phyloP scores from a whole-genome alignment of 2,113 vertebrate species.

The Electrona antarctica region DNA sequence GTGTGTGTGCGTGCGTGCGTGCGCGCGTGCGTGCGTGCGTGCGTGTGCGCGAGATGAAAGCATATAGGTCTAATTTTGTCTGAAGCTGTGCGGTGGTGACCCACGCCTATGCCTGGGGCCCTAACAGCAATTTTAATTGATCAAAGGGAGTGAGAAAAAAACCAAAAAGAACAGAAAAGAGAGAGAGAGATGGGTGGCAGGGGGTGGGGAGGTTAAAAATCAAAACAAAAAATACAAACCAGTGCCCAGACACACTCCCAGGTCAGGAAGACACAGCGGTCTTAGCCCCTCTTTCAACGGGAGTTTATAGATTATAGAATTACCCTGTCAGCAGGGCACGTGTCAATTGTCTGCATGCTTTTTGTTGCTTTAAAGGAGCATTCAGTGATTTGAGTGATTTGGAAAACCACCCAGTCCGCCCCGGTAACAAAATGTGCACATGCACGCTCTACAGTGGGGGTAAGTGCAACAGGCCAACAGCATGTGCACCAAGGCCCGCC shows the following conservation, averaged over 20 bases:
- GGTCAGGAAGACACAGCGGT: constrained; percentile 4
- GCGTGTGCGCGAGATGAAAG: not conserved
- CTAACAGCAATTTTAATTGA: constrained; percentile 50
- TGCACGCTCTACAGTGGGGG: too few species aligned
- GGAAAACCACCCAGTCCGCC: too few species aligned
- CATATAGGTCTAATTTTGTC: constrained; percentile 37
- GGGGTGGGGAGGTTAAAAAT: constrained; percentile 3
- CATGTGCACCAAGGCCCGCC: too few species aligned
- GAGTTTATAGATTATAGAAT: constrained; percentile 6
- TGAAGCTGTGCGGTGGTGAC: constrained; percentile 14
- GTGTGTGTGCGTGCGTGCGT: not conserved
- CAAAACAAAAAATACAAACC: constrained; percentile 31
- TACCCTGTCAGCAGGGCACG: not conserved
- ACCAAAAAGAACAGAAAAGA: constrained; percentile 1
- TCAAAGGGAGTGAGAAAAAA: constrained; percentile 40
- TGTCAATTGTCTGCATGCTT: not conserved
- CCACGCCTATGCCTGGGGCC: constrained; percentile 9
- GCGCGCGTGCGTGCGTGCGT: not conserved
- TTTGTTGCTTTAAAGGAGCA: not conserved
- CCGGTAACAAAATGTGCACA: too few species aligned
- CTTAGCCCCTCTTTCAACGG: constrained; percentile 19
- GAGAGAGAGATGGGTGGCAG: constrained; percentile 25
- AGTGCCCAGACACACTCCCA: constrained; percentile 12
- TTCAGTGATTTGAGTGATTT: too few species aligned
- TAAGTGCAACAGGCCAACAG: too few species aligned